Base-by-base conservation (phyloP, 2,113 vertebrate species). In the Halichoerus grypus region DNA sequence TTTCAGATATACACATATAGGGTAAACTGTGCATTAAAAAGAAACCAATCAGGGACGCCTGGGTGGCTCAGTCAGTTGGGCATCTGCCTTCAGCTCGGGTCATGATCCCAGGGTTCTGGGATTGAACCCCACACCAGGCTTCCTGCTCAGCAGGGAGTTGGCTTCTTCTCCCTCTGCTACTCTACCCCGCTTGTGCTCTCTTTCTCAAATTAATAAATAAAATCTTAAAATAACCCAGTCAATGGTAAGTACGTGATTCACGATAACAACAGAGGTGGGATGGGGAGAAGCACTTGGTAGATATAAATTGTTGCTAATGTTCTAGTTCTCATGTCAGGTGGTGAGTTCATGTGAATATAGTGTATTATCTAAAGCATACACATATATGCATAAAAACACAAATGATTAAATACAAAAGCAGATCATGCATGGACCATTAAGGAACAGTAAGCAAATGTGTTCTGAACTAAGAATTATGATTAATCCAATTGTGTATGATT, bases 361-460 rank as follows among this genome's bases (percentile, higher is more conserved):
- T 91, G 13, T 57, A 11, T 85, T 89, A n/a, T 86, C 81, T 96
- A 84, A 92, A 92, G 61, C 28, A 84, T 28, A 57, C 2, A 71
- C 22, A 61, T 59, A 69, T 55, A 74, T 80, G n/a, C 19, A 49
- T 71, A 90, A 77, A 90, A 57, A 69, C 22, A 79, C 79, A 76
- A 31, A 36, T 61, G 21, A 61, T 61, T 69, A 81, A 67, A 55
- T 82, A 49, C 7, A 65, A 71, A 95, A 61, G 51, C 11, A 22
- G 59, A 16, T 5, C 33, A 71, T 42, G 31, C 19, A 24, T 63
- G 79, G n/a, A 14, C 12, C 7, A 36, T 59, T 79, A 77, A 80
- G 53, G 42, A 57, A n/a, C 81, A 63, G 59, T 46, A 88, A 80
- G 22, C 49, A 28, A 42, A 81, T 67, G 33, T 79, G 5, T 69